Conservation (phyloP, 2,113 vertebrate genomes). For the Xenopus borealis region DNA sequence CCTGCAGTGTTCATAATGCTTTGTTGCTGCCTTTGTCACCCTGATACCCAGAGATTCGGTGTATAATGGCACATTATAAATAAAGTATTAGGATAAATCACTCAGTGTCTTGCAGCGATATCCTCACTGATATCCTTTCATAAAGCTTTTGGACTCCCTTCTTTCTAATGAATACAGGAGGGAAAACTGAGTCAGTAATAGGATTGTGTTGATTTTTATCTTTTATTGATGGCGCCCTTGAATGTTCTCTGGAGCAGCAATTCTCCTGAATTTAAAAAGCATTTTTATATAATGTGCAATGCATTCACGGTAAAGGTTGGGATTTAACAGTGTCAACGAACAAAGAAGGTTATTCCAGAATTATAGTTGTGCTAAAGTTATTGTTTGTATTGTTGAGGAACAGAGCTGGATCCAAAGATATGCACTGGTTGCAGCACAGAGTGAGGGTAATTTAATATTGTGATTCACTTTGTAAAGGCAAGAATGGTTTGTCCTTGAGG, state of each 20-base stretch:
- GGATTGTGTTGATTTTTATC: constrained; percentile 35
- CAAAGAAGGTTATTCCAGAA: constrained; percentile 24
- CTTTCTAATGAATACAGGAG: constrained; percentile 38
- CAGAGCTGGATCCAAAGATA: not conserved
- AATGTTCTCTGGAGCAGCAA: constrained; percentile 3
- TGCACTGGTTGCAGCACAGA: too few species aligned
- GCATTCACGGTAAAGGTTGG: not conserved
- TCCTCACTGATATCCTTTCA: constrained; percentile 25
- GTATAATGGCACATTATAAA: constrained; percentile 3
- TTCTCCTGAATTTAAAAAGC: constrained; percentile 28
- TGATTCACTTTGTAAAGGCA: not conserved
- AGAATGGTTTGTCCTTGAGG: not conserved
- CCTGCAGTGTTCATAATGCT: too few species aligned
- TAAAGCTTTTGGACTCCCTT: constrained; percentile 20
- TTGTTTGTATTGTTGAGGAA: not conserved
- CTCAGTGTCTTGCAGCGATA: constrained; percentile 1
- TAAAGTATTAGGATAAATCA: constrained; percentile 13
- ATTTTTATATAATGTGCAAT: not conserved
- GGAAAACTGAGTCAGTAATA: constrained; percentile 22
- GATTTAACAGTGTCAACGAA: constrained; percentile 14
- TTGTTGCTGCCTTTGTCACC: too few species aligned
- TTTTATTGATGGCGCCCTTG: constrained; percentile 42
- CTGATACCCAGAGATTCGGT: not conserved
- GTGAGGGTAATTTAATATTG: too few species aligned
- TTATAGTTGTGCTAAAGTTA: not conserved